These are phyloP conservation scores for Holocentrus rufus DNA, from an alignment of 2,797 vertebrate species.

Conservation along the genomic window DNA sequence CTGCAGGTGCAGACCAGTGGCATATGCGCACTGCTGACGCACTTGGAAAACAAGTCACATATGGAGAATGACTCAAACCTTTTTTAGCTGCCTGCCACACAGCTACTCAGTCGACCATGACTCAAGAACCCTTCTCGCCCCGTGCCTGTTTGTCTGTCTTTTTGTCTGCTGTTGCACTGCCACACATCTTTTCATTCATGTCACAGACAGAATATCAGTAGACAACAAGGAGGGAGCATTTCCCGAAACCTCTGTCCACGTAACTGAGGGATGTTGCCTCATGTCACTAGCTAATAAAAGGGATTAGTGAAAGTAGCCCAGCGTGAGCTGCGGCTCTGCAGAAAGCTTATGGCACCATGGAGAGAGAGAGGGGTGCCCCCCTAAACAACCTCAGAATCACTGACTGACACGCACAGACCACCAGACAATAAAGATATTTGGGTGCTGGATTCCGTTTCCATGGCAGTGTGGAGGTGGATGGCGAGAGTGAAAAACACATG, in stretches of 20 bases:
- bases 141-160: conserved; percentile 32
- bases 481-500: conserved; percentile 74
- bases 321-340: conserved; percentile 51
- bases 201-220: conserved; percentile 26
- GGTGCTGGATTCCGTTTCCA: conserved; percentile 78
- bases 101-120: conserved; percentile 55
- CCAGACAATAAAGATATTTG: conserved; percentile 71
- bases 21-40: conserved; percentile 73
- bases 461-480: conserved; percentile 79
- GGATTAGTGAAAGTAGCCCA: conserved; percentile 61
- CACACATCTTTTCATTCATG: conserved; percentile 50
- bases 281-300: conserved; percentile 60
- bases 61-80: conserved; percentile 78
- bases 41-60: conserved; percentile 78
- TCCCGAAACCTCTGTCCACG: conserved; percentile 34
- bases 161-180: conserved; percentile 35
- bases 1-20: conserved; percentile 72
- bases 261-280: conserved; percentile 56
- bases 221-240: conserved; percentile 31
- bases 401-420: conserved; percentile 64
- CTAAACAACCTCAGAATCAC: conserved; percentile 61
- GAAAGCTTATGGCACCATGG: conserved; percentile 57
- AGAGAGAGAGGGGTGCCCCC: conserved; percentile 36
- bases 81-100: conserved; percentile 72
- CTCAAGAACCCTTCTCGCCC: conserved; percentile 54